Evolutionary conservation across 2,797 vertebrate genomes (phyloP).

Genomic region (Esox lucius): DNA sequence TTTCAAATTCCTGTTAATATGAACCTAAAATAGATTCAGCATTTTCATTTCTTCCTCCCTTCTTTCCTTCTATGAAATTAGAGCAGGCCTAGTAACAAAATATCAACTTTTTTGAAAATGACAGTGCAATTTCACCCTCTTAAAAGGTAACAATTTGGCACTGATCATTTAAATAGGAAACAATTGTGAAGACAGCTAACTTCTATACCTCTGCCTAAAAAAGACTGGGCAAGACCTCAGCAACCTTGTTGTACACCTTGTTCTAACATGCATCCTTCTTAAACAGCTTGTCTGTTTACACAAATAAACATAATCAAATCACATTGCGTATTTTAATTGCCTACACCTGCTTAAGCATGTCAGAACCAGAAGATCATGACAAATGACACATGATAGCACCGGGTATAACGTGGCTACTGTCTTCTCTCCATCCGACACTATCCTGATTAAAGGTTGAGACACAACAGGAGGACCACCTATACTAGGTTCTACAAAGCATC

Average conservation of each 20-base stretch:
- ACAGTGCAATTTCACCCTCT: conserved; percentile 62
- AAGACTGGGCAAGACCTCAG: not conserved
- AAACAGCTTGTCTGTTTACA: too few relatives aligned
- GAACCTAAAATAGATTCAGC: not conserved
- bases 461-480: conserved; percentile 32
- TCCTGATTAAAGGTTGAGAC: conserved; percentile 42
- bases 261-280: too few relatives aligned
- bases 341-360: too few relatives aligned
- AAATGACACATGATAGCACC: too few relatives aligned
- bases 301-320: too few relatives aligned
- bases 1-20: conserved; percentile 52
- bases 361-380: too few relatives aligned
- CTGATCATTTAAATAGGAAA: conserved; percentile 57
- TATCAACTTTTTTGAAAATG: not conserved
- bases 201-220: conserved; percentile 34
- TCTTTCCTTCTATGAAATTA: not conserved
- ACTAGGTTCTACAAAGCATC: too few relatives aligned
- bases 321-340: conserved; percentile 10
- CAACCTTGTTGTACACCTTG: not conserved
- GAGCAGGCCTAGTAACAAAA: not conserved
- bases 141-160: conserved; percentile 71
- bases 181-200: conserved; percentile 27
- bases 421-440: conserved; percentile 24
- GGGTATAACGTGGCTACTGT: too few relatives aligned
- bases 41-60: not conserved